phyloP scores from a whole-genome alignment of 2,113 vertebrate species.

The Ptilonorhynchus violaceus region DNA sequence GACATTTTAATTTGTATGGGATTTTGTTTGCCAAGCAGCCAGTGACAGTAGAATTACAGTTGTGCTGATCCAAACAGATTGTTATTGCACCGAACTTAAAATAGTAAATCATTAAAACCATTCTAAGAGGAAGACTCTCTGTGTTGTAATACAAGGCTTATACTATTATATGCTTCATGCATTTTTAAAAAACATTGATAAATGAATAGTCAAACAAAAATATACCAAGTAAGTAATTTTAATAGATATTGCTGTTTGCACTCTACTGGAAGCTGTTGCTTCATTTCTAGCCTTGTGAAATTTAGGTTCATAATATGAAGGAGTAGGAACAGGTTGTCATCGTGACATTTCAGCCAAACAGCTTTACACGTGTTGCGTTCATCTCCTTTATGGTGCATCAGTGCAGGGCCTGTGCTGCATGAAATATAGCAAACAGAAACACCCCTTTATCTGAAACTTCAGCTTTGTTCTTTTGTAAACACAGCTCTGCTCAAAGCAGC shows the following conservation, averaged over 20 bases:
- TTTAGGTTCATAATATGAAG: background rate
- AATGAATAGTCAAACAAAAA: background rate
- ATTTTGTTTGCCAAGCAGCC: background rate
- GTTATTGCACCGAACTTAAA: background rate
- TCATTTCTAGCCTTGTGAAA: background rate
- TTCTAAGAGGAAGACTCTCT: background rate
- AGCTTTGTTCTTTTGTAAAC: background rate
- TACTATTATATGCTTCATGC: background rate
- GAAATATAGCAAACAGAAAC: background rate
- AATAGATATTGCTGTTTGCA: background rate
- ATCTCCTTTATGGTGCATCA: background rate
- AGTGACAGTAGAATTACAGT: background rate
- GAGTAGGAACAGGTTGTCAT: background rate
- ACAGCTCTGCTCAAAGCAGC: background rate
- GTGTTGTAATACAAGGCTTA: background rate
- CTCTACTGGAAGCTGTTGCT: background rate
- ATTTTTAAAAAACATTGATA: background rate
- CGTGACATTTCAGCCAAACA: background rate
- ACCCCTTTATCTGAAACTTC: background rate
- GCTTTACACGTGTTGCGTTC: fast-evolving
- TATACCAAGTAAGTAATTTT: background rate
- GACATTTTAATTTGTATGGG: background rate
- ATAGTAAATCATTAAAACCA: background rate
- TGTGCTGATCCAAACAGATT: background rate
- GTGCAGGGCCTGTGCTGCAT: background rate